Base-by-base conservation (phyloP, 2,113 vertebrate genomes). In the Grammomys dolichurus region DNA sequence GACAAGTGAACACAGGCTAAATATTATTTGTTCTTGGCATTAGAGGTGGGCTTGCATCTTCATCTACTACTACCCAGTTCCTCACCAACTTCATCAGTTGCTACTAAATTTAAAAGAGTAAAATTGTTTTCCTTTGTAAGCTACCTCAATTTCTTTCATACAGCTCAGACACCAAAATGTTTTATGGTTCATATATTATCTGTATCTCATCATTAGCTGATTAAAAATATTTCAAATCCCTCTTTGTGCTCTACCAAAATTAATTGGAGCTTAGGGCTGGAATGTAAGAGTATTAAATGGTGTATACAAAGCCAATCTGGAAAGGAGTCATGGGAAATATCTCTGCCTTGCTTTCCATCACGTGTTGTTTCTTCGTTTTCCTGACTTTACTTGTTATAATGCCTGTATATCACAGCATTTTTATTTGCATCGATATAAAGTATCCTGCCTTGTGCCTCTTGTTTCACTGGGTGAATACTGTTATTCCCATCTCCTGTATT, bases 121-220 rank as follows among this genome's bases (percentile, higher is more conserved):
- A n/a, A 3, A 0, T n/a, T 76, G 70, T 73, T 69, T 93, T 81
- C 10, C 31, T 95, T 75, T 20, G 46, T 70, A 91, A 92, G 4
- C 16, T 40, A 4, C 26, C n/a, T 78, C 26, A 3, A 56, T 91
- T 97, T 90, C 48, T 91, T 16, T 84, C 10, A 9, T 20, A 69
- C 63, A 2, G 36, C 70, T 82, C 51, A 90, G 40, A 85, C 10
- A 77, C 26, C 82, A 16, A 65, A 1, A 48, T 17, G 82, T 91
- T 86, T 94, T 51, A 91, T 56, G 46, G 13, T 96, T 80, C 28
- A 31, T 87, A 46, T 89, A 65, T 3, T 58, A 80, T 69, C 43
- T 72, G 33, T 76, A 89, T 60, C 20, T 95, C 87, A 95, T 80
- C 72, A 94, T 87, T 89, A 94, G 78, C 46, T 96, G 46, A 94